Percentiles rank a stretch among this genome's conserved stretches.
Conservation (phyloP, 2,888 invertebrate species). For the Andrena fulva region DNA sequence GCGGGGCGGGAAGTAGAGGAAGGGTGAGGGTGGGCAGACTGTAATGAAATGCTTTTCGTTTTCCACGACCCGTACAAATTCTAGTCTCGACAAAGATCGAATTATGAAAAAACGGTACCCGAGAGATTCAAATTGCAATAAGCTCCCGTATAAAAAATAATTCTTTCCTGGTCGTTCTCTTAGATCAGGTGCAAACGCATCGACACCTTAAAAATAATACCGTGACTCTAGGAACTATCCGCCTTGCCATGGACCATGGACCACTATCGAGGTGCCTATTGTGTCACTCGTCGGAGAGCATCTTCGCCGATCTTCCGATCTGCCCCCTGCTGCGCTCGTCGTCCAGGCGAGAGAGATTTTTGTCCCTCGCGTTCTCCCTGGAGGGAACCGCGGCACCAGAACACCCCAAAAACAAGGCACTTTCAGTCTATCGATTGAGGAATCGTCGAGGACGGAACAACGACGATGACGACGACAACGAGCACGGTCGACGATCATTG, state of each 20-base stretch:
- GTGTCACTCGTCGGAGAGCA: neutral
- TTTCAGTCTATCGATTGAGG: conserved; percentile 78
- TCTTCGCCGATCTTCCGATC: conserved; percentile 9
- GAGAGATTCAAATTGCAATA: conserved; percentile 41
- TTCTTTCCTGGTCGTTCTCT: conserved; percentile 62
- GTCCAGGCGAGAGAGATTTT: neutral
- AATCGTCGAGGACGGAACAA: conserved; percentile 49
- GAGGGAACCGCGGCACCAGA: conserved; percentile 50
- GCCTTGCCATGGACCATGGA: conserved; percentile 75
- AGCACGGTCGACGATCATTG: conserved; percentile 15
- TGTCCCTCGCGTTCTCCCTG: neutral
- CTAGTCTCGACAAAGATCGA: conserved; percentile 34
- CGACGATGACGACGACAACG: conserved; percentile 30
- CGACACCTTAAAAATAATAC: conserved; percentile 83
- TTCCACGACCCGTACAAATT: conserved; percentile 31
- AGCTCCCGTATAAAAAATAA: conserved; percentile 65
- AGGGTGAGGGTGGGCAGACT: neutral
- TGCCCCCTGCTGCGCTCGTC: conserved; percentile 1
- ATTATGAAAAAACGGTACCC: conserved; percentile 35
- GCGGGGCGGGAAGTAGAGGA: neutral
- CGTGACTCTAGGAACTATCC: conserved; percentile 83
- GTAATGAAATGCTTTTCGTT: conserved; percentile 31
- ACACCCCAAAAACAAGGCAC: conserved; percentile 76
- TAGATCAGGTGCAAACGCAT: conserved; percentile 77
- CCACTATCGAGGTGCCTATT: conserved; percentile 59